Percentiles rank a stretch among this genome's conserved stretches.
phyloP scores from a whole-genome alignment of 2,113 vertebrate species.

The Xyrauchen texanus region DNA sequence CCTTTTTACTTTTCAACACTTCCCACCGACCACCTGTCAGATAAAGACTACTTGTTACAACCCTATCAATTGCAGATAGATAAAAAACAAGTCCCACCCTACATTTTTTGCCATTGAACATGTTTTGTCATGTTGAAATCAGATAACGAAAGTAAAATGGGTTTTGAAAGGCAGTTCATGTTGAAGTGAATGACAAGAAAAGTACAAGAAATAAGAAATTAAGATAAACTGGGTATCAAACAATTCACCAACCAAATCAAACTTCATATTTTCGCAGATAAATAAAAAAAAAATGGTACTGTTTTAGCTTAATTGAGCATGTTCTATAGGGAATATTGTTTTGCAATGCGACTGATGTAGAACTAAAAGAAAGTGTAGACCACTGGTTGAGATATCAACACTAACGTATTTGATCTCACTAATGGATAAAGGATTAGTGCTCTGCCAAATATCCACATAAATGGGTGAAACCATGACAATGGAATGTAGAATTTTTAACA shows the following conservation, averaged over 20 bases:
- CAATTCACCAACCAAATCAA: not conserved
- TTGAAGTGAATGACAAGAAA: too few species aligned
- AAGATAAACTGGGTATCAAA: too few species aligned
- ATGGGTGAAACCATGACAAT: not conserved
- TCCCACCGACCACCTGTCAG: too few species aligned
- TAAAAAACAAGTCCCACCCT: too few species aligned
- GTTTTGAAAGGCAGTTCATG: too few species aligned
- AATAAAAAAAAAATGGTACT: not conserved
- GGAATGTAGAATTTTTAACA: not conserved
- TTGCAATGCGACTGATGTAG: constrained; percentile 23
- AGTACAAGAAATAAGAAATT: too few species aligned
- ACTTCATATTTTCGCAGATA: not conserved
- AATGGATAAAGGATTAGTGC: constrained; percentile 36
- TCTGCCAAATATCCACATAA: constrained; percentile 10
- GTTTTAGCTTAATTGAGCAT: not conserved
- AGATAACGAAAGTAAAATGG: too few species aligned
- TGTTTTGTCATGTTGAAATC: too few species aligned
- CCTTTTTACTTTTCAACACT: too few species aligned
- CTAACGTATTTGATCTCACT: constrained; percentile 37
- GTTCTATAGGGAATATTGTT: not conserved
- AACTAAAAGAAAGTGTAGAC: constrained; percentile 6
- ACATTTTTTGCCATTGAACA: too few species aligned
- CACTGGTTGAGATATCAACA: constrained; percentile 2
- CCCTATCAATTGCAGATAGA: too few species aligned
- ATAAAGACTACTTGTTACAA: too few species aligned